Evolutionary conservation across 2,113 vertebrate species (phyloP).

Genomic region (Chroicocephalus ridibundus): DNA sequence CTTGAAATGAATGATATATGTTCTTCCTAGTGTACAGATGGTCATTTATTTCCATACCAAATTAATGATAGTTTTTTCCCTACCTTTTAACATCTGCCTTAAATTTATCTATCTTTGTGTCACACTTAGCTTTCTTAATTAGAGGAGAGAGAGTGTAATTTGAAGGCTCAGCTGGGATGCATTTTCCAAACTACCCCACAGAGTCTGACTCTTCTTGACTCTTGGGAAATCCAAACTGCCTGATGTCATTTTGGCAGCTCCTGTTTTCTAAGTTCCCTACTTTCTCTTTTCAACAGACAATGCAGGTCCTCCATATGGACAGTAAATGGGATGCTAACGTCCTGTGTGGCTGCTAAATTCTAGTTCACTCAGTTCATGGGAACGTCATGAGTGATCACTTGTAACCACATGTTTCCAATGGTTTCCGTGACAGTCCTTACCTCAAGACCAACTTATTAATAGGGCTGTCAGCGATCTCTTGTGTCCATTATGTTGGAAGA

Average conservation of each 20-base stretch:
- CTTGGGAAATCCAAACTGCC: neutral
- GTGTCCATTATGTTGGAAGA: neutral
- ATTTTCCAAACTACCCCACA: neutral
- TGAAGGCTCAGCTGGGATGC: slow-evolving; percentile 7
- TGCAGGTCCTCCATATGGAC: neutral
- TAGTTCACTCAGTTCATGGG: neutral
- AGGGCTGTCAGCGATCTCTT: neutral
- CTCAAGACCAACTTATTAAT: neutral
- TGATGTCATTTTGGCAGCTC: neutral
- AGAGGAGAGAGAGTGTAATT: neutral
- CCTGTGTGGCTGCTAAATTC: neutral
- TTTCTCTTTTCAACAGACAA: neutral
- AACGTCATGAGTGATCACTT: neutral
- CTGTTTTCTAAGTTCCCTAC: neutral
- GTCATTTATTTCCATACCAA: slow-evolving; percentile 32
- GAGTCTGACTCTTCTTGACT: neutral
- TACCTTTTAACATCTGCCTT: slow-evolving; percentile 40
- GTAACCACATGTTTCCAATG: neutral
- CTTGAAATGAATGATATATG: neutral
- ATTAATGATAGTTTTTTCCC: neutral
- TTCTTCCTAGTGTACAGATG: slow-evolving; percentile 31
- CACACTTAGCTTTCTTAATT: slow-evolving; percentile 38
- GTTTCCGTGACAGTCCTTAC: neutral
- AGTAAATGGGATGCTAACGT: neutral
- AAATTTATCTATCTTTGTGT: slow-evolving; percentile 17